These are phyloP conservation scores for Thalassophryne amazonica DNA, from an alignment of 2,797 vertebrate species.

Conservation along the genomic window DNA sequence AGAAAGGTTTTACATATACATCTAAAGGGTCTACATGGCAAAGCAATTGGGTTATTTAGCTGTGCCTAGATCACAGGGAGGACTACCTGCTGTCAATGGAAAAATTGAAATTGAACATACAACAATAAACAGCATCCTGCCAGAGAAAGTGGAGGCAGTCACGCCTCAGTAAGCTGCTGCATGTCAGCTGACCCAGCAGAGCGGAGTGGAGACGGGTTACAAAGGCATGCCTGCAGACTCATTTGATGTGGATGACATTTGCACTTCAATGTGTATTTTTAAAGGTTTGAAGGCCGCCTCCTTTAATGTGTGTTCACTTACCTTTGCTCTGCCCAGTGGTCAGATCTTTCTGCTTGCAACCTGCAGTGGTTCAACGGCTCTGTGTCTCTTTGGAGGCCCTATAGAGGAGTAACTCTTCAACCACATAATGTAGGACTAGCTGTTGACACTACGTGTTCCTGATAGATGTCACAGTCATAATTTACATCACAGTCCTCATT, in stretches of 20 bases:
- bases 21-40: no score
- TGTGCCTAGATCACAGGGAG: no score
- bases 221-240: constrained; percentile 53
- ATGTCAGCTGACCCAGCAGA: constrained; percentile 28
- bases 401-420: background rate
- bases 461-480: no score
- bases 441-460: no score
- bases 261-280: constrained; percentile 79
- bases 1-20: no score
- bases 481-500: no score
- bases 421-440: no score
- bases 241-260: constrained; percentile 79
- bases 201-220: constrained; percentile 39
- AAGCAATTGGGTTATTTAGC: no score
- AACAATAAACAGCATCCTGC: no score
- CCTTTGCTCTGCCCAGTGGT: constrained; percentile 27
- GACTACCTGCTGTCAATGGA: no score
- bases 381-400: background rate
- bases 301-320: constrained; percentile 66
- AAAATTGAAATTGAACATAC: no score
- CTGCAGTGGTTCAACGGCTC: constrained; percentile 10
- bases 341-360: constrained; percentile 20
- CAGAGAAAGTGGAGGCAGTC: background rate
- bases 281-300: constrained; percentile 66
- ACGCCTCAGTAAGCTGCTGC: constrained; percentile 11